Base-by-base conservation (phyloP, 1,140 invertebrate genomes). In the Sinonovacula constricta region DNA sequence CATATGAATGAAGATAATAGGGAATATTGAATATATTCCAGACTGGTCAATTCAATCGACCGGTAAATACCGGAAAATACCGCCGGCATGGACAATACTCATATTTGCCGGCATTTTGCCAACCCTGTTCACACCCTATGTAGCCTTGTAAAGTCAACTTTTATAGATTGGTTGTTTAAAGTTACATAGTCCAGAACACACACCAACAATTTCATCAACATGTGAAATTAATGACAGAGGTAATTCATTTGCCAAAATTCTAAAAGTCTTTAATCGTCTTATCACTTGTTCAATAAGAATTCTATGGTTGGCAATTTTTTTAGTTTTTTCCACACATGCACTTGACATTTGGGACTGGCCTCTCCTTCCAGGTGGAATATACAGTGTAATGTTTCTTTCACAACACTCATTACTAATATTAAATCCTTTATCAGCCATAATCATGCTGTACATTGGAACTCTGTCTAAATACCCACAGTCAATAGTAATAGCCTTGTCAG, bases 261-360 rank as follows among this genome's bases (percentile, higher is more conserved):
- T 14, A 24, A 57, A 57, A 24, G 56, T 57, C 24, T 57, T 57
- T 10, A 57, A 24, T 7, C 56, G 60, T 34, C 60, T 12, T 15
- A 59, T 3, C 56, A 59, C 56, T 59, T 59, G 56, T 26, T 59
- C 63, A 39, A 39, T 66, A 3, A 78, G 24, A 7, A 78, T 78
- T 12, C 75, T 12, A 31, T 59, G 54, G 30, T 78, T 63, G 45
- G 56, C 63, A 36, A 69, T 68, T 33, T 39, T 59, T 30, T 69
- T 78, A 22, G 65, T 78, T 51, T 78, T 78, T 36, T 49, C 12
- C 1, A 78, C 75, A 51, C 22, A 31, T 31, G 59, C 70, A 34
- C 26, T 51, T 28, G 56, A 15, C 75, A 68, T 69, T 28, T 68
- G 75, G 4, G 75, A 78, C 5, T 78, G 34, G 30, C 66, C 75